Base-by-base conservation (phyloP, 2,113 vertebrate genomes). In the Sturnus vulgaris region DNA sequence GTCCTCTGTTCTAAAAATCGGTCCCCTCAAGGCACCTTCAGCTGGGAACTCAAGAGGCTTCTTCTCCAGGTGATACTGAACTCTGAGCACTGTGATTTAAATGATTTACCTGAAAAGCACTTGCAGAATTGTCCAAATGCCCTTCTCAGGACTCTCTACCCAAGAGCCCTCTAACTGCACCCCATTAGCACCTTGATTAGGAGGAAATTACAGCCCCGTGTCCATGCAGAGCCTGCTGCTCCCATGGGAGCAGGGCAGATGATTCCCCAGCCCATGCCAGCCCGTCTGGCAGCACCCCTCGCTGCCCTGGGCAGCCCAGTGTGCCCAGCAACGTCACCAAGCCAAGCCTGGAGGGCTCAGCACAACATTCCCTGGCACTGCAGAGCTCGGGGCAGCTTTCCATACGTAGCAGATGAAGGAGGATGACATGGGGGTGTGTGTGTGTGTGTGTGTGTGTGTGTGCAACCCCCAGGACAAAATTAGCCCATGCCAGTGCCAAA, bases 331-430 rank as follows among this genome's bases (percentile, higher is more conserved):
- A 13, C 6, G 23, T 31, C 44, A 70, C 49, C 78, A 20, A 27
- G 56, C 82, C 77, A 3, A 18, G 77, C 8, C 84, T 25, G 59
- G 59, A 93, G 70, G 78, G 46, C 86, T 82, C 57, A 77, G 65
- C 30, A 22, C 65, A 85, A 22, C 94, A 79, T 89, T 94, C 92
- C 87, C 88, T 94, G 95, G 96, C 81, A 33, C 75, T 23, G 63
- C 2, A 9, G 50, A 53, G 65, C 76, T 37, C 4, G 27, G 82
- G 86, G 90, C 73, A 92, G 88, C 73, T 85, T 78, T 92, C 85
- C 90, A 79, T 24, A 5, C 3, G 8, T 0, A 81, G 93, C 91
- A 93, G 90, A 93, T 86, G 76, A 82, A 53, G 84, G 40, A 71
- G 69, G 82, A 80, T 64, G 82, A 53, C 93, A 72, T 1, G 49